Evolutionary conservation across 2,113 vertebrate species (phyloP).

Genomic region (Chloropsis cyanopogon): DNA sequence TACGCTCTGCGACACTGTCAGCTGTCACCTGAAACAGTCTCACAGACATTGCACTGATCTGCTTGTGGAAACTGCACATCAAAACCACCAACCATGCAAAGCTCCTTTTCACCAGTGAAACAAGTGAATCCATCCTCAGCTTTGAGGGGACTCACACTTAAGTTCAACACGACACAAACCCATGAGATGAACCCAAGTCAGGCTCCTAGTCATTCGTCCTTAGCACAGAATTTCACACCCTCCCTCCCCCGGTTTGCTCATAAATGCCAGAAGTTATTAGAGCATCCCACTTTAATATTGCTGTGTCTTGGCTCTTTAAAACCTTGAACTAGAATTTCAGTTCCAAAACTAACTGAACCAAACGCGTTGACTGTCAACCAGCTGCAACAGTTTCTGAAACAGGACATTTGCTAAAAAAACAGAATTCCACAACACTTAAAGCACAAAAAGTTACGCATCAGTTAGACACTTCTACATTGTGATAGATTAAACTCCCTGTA

Average conservation of each 20-base stretch:
- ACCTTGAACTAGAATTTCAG: not conserved
- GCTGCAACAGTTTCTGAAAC: not conserved
- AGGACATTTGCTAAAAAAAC: not conserved
- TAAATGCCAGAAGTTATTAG: not conserved
- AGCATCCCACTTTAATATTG: not conserved
- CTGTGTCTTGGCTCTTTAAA: not conserved
- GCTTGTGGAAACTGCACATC: not conserved
- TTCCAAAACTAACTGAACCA: not conserved
- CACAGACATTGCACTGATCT: not conserved
- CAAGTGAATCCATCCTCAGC: not conserved
- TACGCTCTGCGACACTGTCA: not conserved
- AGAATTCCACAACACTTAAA: not conserved
- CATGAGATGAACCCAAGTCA: not conserved
- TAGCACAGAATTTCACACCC: not conserved
- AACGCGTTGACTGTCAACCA: not conserved
- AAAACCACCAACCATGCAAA: not conserved
- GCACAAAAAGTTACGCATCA: not conserved
- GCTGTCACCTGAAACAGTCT: not conserved
- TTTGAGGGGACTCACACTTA: not conserved
- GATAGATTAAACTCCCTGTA: not conserved
- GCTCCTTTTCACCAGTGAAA: not conserved
- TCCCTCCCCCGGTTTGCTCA: not conserved
- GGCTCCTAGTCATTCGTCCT: not conserved
- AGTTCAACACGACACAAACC: fast-evolving
- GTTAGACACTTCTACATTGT: not conserved